Percentiles rank a stretch among this genome's conserved stretches.
Evolutionary conservation across 2,113 vertebrate genomes (phyloP).

Genomic region (Lampris megalopsis): DNA sequence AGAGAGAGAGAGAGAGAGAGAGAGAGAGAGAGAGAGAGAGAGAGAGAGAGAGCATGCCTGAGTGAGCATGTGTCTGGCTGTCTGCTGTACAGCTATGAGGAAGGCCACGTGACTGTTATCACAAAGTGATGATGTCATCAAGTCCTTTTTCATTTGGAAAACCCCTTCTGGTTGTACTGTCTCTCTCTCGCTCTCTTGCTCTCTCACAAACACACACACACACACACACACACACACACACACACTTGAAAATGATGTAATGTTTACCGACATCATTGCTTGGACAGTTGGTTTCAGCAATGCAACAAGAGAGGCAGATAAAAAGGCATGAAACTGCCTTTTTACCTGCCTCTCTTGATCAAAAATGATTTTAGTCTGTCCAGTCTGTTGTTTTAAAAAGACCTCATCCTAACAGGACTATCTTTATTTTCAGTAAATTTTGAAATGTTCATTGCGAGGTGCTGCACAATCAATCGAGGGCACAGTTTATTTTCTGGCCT

Average conservation of each 20-base stretch:
- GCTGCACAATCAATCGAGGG: too few species aligned
- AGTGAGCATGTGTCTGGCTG: conserved; percentile 2
- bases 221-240: conserved; percentile 35
- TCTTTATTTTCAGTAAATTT: too few species aligned
- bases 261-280: neutral
- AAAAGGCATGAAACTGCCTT: conserved; percentile 17
- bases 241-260: conserved; percentile 40
- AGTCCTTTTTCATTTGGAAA: conserved; percentile 58
- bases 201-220: conserved; percentile 20
- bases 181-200: conserved; percentile 45
- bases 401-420: too few species aligned
- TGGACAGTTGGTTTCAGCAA: conserved; percentile 30
- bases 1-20: neutral
- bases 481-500: too few species aligned
- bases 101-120: conserved; percentile 48
- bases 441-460: too few species aligned
- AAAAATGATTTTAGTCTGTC: too few species aligned
- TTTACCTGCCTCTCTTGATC: neutral
- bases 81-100: conserved; percentile 11
- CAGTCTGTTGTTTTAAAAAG: too few species aligned
- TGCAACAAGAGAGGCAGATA: conserved; percentile 22
- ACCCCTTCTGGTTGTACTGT: conserved; percentile 63
- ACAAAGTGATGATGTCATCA: conserved; percentile 56
- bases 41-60: neutral
- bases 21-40: neutral